These are phyloP conservation scores for Baccha elongata DNA, from an alignment of 2,888 invertebrate genomes.

Conservation along the genomic window DNA sequence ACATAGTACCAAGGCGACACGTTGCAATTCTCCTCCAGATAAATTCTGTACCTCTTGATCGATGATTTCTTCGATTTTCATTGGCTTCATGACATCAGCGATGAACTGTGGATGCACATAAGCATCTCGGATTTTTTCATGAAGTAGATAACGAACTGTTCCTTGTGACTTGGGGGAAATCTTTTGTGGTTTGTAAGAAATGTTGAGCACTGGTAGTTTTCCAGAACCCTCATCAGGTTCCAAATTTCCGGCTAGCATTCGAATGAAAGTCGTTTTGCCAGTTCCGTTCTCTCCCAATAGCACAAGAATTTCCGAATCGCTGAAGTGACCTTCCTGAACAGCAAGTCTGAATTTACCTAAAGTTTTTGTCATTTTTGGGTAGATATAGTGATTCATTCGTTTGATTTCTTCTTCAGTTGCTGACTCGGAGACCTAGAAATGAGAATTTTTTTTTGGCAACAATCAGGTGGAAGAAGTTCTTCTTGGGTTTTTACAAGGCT, in stretches of 20 bases:
- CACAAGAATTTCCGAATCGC: conserved; percentile 99
- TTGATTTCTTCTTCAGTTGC: conserved; percentile 98
- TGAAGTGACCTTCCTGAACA: conserved; percentile 96
- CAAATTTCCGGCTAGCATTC: conserved; percentile 98
- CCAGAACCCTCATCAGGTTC: conserved; percentile 89
- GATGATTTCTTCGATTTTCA: conserved; percentile 98
- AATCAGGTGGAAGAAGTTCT: no score
- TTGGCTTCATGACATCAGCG: conserved; percentile 99
- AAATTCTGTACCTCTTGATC: conserved; percentile 99
- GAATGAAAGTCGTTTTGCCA: conserved; percentile 99
- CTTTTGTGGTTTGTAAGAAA: conserved; percentile 99
- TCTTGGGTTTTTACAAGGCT: no score
- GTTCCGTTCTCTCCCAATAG: conserved; percentile 99
- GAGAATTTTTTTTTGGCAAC: no score
- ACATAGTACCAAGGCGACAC: conserved; percentile 97
- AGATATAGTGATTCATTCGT: conserved; percentile 97
- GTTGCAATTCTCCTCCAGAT: conserved; percentile 99
- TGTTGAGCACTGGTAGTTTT: conserved; percentile 92
- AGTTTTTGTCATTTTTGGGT: conserved; percentile 95
- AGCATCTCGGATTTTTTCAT: conserved; percentile 98
- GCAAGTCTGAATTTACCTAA: conserved; percentile 89
- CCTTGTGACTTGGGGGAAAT: conserved; percentile 99
- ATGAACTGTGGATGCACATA: conserved; percentile 99
- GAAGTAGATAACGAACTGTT: conserved; percentile 94
- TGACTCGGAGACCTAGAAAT: conserved; percentile 92